A percentile compares a stretch with the other conserved stretches of the same genome.
phyloP scores from a whole-genome alignment of 2,888 invertebrate species.

The Invenusta paracnida region DNA sequence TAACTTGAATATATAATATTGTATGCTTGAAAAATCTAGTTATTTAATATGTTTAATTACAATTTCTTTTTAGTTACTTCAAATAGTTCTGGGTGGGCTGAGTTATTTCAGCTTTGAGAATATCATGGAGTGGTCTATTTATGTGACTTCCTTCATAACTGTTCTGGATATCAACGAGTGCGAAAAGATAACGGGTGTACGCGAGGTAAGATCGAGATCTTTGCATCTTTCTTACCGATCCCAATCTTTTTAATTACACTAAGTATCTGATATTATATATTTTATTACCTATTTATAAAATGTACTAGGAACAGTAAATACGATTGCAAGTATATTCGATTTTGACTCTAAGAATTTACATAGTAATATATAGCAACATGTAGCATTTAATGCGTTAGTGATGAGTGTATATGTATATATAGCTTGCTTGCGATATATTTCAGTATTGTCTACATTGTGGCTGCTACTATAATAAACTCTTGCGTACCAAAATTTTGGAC shows the following conservation, averaged over 20 bases:
- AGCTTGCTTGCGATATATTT: too few species aligned
- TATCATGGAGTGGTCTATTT: slow-evolving; percentile 62
- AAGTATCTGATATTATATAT: too few species aligned
- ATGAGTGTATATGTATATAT: too few species aligned
- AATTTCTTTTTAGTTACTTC: slow-evolving; percentile 58
- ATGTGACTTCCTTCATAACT: slow-evolving; percentile 60
- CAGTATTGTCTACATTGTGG: not conserved
- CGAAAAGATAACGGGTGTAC: slow-evolving; percentile 56
- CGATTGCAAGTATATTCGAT: not conserved
- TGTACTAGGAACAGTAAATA: not conserved
- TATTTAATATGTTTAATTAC: not conserved
- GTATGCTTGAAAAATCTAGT: too few species aligned
- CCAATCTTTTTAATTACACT: not conserved
- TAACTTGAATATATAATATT: too few species aligned
- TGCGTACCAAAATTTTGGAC: too few species aligned
- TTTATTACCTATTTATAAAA: slow-evolving; percentile 24
- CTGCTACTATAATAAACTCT: too few species aligned
- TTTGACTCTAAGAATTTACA: too few species aligned
- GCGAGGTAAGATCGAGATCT: slow-evolving; percentile 51
- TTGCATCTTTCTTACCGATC: not conserved
- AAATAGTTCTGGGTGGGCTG: slow-evolving; percentile 59
- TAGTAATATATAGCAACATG: too few species aligned
- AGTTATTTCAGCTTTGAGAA: slow-evolving; percentile 62
- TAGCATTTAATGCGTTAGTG: too few species aligned
- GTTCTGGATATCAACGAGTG: slow-evolving; percentile 61